Percentiles rank a stretch among this genome's conserved stretches.
phyloP scores from a whole-genome alignment of 2,888 invertebrate genomes.

The Leptopilina myrica region DNA sequence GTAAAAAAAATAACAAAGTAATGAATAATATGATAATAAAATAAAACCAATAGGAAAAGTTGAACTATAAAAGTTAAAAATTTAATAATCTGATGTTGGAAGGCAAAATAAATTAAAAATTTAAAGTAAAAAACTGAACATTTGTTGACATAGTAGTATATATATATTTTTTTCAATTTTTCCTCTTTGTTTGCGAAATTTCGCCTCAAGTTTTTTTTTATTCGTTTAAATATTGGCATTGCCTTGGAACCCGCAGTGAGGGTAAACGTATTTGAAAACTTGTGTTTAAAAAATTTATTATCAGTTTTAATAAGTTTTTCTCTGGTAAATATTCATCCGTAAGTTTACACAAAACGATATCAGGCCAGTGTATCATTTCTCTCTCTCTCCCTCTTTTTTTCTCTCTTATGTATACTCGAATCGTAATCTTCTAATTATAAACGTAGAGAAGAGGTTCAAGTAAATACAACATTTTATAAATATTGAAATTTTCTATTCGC shows the following conservation, averaged over 20 bases:
- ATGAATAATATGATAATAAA: too few relatives aligned
- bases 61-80: too few relatives aligned
- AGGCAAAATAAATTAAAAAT: not conserved
- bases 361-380: not conserved
- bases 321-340: conserved; percentile 10
- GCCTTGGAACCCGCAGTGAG: conserved; percentile 8
- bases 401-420: conserved; percentile 16
- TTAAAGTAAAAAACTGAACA: not conserved
- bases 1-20: too few relatives aligned
- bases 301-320: conserved; percentile 27
- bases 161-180: not conserved
- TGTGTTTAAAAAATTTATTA: conserved; percentile 1
- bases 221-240: conserved; percentile 11
- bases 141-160: not conserved
- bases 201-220: not conserved
- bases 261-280: conserved; percentile 13
- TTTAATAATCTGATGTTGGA: too few relatives aligned
- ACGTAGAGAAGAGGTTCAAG: too few relatives aligned
- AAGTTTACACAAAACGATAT: conserved; percentile 23
- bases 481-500: too few relatives aligned
- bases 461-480: too few relatives aligned
- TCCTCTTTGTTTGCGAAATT: conserved; percentile 22
- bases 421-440: conserved; percentile 46
- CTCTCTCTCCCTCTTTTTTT: not conserved
- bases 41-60: too few relatives aligned